Evolutionary conservation across 2,797 vertebrate genomes (phyloP).

Genomic region (Leptoclinus maculatus): DNA sequence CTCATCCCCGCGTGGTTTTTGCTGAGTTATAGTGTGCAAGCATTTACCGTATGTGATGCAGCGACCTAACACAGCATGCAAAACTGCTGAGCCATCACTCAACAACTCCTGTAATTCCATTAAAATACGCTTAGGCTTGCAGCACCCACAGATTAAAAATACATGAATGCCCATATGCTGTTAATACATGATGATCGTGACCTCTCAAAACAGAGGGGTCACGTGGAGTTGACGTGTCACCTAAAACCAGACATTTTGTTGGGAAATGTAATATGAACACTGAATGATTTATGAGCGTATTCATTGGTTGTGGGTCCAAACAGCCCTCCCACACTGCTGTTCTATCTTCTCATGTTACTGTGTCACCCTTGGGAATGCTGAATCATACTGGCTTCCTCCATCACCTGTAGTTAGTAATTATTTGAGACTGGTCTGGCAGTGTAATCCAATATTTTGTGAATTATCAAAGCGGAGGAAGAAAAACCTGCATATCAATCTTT

Average conservation of each 20-base stretch:
- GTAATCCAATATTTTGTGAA: slow-evolving; percentile 37
- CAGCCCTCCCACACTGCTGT: slow-evolving; percentile 35
- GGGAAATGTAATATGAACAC: slow-evolving; percentile 56
- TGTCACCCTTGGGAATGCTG: slow-evolving; percentile 39
- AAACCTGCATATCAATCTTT: slow-evolving; percentile 4
- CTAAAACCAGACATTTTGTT: slow-evolving; percentile 63
- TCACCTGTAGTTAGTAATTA: slow-evolving; percentile 51
- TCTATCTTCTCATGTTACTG: slow-evolving; percentile 43
- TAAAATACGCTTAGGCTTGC: slow-evolving; percentile 48
- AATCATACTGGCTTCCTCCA: slow-evolving; percentile 39
- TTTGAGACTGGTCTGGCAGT: slow-evolving; percentile 17
- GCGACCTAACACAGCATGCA: slow-evolving; percentile 40
- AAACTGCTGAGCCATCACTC: slow-evolving; percentile 55
- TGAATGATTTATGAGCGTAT: slow-evolving; percentile 76
- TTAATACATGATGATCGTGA: slow-evolving; percentile 31
- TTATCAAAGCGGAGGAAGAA: slow-evolving; percentile 4
- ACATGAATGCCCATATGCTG: slow-evolving; percentile 29
- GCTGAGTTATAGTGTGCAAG: slow-evolving; percentile 27
- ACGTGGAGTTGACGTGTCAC: slow-evolving; percentile 63
- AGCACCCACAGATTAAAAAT: slow-evolving; percentile 41
- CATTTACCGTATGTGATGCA: slow-evolving; percentile 19
- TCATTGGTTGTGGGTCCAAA: slow-evolving; percentile 36
- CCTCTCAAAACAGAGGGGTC: slow-evolving; percentile 53
- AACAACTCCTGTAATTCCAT: slow-evolving; percentile 47
- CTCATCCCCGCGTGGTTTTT: slow-evolving; percentile 13